Conservation (phyloP, 2,797 vertebrate species). For the Margarornis squamiger region DNA sequence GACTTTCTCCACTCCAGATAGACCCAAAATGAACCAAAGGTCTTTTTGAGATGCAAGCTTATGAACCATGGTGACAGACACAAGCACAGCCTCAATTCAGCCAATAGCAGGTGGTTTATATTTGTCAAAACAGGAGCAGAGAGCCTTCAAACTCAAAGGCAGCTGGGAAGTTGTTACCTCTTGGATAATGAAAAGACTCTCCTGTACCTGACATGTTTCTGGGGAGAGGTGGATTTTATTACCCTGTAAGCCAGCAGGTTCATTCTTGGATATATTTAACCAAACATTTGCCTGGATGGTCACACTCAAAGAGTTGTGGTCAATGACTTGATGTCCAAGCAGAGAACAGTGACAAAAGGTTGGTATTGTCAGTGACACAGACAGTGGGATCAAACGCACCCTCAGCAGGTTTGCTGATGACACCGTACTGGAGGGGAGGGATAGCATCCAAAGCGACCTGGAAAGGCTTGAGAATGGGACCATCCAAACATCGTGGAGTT, state of each 20-base stretch:
- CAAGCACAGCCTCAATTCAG: background rate
- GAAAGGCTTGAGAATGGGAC: background rate
- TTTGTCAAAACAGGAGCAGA: background rate
- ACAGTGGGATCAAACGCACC: background rate
- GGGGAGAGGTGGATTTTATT: background rate
- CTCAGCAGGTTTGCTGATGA: background rate
- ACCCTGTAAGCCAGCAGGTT: background rate
- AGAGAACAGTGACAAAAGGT: accelerated
- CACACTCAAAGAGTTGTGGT: background rate
- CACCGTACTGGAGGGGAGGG: background rate
- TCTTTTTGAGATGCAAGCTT: conserved; percentile 31
- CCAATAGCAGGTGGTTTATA: background rate
- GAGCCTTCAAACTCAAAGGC: background rate
- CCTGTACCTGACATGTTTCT: background rate
- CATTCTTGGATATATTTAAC: background rate
- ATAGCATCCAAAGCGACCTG: background rate
- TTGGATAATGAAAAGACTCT: background rate
- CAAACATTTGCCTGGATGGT: background rate
- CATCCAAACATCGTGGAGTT: background rate
- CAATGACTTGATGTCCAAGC: background rate
- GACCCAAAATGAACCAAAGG: conserved; percentile 50
- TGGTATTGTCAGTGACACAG: background rate
- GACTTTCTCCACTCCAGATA: conserved; percentile 55
- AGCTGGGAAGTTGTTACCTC: background rate
- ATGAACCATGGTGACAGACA: background rate